A percentile compares a stretch with the other conserved stretches of the same genome.
phyloP scores from a whole-genome alignment of 2,888 invertebrate species.

The Pammene aurita region DNA sequence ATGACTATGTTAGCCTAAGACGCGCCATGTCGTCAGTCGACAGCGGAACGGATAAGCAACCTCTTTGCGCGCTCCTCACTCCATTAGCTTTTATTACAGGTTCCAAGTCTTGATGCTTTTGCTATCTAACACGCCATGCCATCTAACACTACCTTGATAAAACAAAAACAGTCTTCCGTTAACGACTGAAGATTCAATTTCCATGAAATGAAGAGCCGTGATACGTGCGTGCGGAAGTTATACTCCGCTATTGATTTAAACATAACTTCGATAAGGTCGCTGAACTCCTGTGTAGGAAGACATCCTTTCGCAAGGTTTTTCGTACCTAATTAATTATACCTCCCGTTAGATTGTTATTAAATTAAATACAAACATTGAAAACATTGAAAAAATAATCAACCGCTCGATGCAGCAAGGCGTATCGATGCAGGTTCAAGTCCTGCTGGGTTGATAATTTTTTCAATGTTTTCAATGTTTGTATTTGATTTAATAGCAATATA shows the following conservation, averaged over 20 bases:
- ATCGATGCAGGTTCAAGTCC: too few species aligned
- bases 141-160: neutral
- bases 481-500: too few species aligned
- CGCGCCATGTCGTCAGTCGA: constrained; percentile 23
- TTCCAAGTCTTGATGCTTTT: constrained; percentile 23
- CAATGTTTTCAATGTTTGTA: too few species aligned
- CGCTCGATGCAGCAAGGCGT: too few species aligned
- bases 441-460: too few species aligned
- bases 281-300: constrained; percentile 32
- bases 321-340: constrained; percentile 29
- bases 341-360: too few species aligned
- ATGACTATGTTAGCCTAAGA: constrained; percentile 2
- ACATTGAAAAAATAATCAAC: too few species aligned
- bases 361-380: too few species aligned
- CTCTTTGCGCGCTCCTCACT: constrained; percentile 26
- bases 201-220: neutral
- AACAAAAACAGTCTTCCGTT: neutral
- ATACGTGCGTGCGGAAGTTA: constrained; percentile 17
- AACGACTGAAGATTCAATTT: constrained; percentile 4
- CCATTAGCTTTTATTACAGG: constrained; percentile 38
- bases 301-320: constrained; percentile 13
- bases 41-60: constrained; percentile 31
- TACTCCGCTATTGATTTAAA: constrained; percentile 31
- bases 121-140: constrained; percentile 6
- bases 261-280: constrained; percentile 31